A percentile compares a stretch with the other conserved stretches of the same genome.
Evolutionary conservation across 2,113 vertebrate species (phyloP).

Genomic region (Xenopus tropicalis): UCB_Xtro_10.0 CM004446.2:40314001-40314500

Average conservation of each 20-base stretch:
- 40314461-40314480: constrained; percentile 72
- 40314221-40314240: constrained; percentile 50
- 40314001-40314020: constrained; percentile 87
- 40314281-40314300: constrained; percentile 53
- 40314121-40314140: constrained; percentile 85
- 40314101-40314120: constrained; percentile 83
- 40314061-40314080: constrained; percentile 86
- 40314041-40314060: constrained; percentile 90
- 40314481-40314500: constrained; percentile 71
- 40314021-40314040: constrained; percentile 80
- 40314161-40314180: constrained; percentile 65
- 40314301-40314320: constrained; percentile 72
- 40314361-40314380: constrained; percentile 62
- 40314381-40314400: constrained; percentile 83
- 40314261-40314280: constrained; percentile 80
- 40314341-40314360: constrained; percentile 78
- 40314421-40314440: constrained; percentile 61
- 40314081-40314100: constrained; percentile 82
- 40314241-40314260: constrained; percentile 80
- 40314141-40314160: constrained; percentile 79
- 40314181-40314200: constrained; percentile 28
- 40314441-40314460: constrained; percentile 82
- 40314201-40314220: constrained; percentile 60
- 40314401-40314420: constrained; percentile 88
- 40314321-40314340: constrained; percentile 76